Percentiles rank a stretch among this genome's conserved stretches.
Conservation (phyloP, 2,888 invertebrate genomes). For the Torymus aiolomorphi region DNA sequence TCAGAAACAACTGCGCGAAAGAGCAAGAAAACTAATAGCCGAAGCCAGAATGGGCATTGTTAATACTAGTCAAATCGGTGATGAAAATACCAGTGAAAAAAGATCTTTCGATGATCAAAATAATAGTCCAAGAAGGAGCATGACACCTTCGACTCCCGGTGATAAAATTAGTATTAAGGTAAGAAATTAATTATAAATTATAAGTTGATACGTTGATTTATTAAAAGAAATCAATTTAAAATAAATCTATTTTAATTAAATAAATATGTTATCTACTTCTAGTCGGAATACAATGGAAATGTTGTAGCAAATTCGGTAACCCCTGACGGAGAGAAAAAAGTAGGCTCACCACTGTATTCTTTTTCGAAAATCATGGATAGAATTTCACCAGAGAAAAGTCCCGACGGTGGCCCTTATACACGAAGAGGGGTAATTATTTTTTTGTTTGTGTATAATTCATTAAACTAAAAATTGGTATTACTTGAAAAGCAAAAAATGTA, state of each 20-base stretch:
- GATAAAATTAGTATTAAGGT: conserved; percentile 71
- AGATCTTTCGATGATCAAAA: conserved; percentile 73
- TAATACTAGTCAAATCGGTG: conserved; percentile 70
- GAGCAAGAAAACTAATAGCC: conserved; percentile 92
- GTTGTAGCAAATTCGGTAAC: conserved; percentile 71
- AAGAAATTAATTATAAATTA: conserved; percentile 18
- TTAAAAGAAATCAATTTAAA: neutral
- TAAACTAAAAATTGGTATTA: no score
- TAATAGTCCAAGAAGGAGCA: conserved; percentile 73
- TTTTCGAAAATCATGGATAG: conserved; percentile 83
- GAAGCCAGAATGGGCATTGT: conserved; percentile 85
- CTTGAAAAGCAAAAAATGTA: neutral
- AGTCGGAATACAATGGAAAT: conserved; percentile 78
- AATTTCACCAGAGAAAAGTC: conserved; percentile 83
- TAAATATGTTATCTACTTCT: conserved; percentile 44
- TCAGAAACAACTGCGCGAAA: conserved; percentile 89
- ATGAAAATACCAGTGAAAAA: conserved; percentile 70
- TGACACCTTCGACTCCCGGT: conserved; percentile 72
- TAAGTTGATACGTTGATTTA: neutral
- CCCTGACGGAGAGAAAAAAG: conserved; percentile 69
- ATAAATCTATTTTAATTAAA: neutral
- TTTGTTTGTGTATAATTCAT: no score
- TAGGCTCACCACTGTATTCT: conserved; percentile 81
- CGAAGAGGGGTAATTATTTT: conserved; percentile 78
- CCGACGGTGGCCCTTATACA: conserved; percentile 77